Base-by-base conservation (phyloP, 2,113 vertebrate genomes). In the Nyctibius bracteatus region DNA sequence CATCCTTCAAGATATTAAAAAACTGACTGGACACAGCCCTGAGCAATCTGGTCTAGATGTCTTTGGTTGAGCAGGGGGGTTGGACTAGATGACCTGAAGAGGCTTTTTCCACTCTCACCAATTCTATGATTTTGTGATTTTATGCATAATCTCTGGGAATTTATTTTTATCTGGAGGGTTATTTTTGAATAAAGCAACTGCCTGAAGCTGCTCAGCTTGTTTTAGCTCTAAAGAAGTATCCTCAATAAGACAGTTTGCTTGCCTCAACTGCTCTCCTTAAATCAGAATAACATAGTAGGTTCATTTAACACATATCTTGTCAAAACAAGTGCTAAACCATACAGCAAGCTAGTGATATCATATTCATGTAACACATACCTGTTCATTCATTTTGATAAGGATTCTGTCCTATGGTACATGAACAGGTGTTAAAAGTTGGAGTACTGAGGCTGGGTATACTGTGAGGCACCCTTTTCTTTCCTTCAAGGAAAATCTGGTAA, bases 31-130 rank as follows among this genome's bases (percentile, higher is more conserved):
- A 33, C 2, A 20, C 3, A 55, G 2, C n/a, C n/a, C n/a, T n/a
- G n/a, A n/a, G n/a, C n/a, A n/a, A n/a, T n/a, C n/a, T n/a, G n/a
- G n/a, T n/a, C 10, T 46, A 31, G 3, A 11, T 63, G 8, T 20
- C 21, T 23, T 46, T n/a, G 5, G 17, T 12, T 59, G 43, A 62
- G 12, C 15, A 19, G 5, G 3, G 6, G 1, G 2, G 1, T 18
- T 58, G n/a, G 19, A 37, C 9, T 20, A 54, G 22, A 23, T 43
- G 30, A 92, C 4, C 5, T 61, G 20, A 6, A 54, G 8, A n/a
- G 6, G 8, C 44, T 2, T 20, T 18, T 73, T 65, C 30, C 4
- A 35, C 18, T 12, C 10, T 47, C 23, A 70, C 4, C 1, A 47
- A 0, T 24, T 75, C 15, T 71, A 7, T 79, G 49, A 35, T 70